Conservation (phyloP, 1,140 invertebrate species). For the Oreohelix idahoensis region DNA sequence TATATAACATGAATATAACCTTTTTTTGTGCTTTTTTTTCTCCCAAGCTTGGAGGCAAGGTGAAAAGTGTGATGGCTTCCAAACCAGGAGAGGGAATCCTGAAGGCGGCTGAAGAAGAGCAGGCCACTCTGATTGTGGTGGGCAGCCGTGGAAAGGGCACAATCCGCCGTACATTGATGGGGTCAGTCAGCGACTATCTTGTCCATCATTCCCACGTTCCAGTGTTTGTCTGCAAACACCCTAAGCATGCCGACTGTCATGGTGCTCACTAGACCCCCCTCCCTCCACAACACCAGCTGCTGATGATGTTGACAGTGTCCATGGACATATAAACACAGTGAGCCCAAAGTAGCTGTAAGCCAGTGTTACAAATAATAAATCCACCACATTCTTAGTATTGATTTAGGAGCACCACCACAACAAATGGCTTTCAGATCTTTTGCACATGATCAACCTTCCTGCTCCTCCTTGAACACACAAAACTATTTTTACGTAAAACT, state of each 20-base stretch:
- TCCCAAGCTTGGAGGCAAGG: constrained; percentile 51
- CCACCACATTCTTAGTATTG: no score
- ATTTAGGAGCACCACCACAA: no score
- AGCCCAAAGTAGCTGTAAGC: no score
- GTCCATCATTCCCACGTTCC: constrained; percentile 59
- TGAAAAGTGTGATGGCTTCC: constrained; percentile 50
- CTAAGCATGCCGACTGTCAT: constrained; percentile 15
- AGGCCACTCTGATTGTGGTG: constrained; percentile 52
- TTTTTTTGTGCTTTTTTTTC: no score
- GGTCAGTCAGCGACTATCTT: constrained; percentile 62
- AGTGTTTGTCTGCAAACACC: constrained; percentile 52
- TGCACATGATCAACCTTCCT: no score
- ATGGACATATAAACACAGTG: no score
- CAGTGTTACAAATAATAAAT: no score
- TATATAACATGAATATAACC: no score
- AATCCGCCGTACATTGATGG: constrained; percentile 55
- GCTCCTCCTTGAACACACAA: no score
- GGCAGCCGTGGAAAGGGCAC: constrained; percentile 56
- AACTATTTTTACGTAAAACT: no score
- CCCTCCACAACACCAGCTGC: background rate
- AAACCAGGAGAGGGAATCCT: constrained; percentile 61
- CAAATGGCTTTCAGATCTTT: no score
- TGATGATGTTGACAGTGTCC: no score
- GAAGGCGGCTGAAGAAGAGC: constrained; percentile 54
- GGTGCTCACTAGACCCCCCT: background rate